These are phyloP conservation scores for Microctonus hyperodae DNA, from an alignment of 2,888 invertebrate genomes.

Conservation along the genomic window DNA sequence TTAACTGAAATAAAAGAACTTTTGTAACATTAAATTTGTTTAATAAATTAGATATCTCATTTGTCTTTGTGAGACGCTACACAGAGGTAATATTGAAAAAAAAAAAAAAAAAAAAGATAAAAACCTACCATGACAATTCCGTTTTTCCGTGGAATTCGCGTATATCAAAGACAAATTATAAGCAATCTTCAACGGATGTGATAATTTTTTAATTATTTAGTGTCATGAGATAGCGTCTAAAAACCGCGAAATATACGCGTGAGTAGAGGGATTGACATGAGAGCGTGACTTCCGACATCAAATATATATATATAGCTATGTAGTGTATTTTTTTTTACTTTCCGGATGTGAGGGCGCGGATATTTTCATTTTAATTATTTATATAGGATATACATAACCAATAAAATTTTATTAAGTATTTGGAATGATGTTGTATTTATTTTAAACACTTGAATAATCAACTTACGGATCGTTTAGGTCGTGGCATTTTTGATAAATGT, in stretches of 20 bases:
- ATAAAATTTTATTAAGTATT: neutral
- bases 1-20: slow-evolving; percentile 20
- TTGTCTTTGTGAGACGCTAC: neutral
- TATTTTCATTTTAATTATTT: neutral
- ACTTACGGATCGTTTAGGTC: slow-evolving; percentile 52
- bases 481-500: slow-evolving; percentile 49
- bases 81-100: neutral
- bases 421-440: neutral
- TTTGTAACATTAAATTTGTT: slow-evolving; percentile 28
- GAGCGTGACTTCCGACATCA: slow-evolving; percentile 35
- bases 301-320: neutral
- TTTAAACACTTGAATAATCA: slow-evolving; percentile 16
- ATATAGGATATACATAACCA: no score
- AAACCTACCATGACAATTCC: slow-evolving; percentile 35
- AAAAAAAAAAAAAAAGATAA: slow-evolving; percentile 31
- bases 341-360: slow-evolving; percentile 27
- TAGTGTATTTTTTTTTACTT: slow-evolving; percentile 22
- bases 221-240: slow-evolving; percentile 22
- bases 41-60: neutral
- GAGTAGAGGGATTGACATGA: slow-evolving; percentile 28
- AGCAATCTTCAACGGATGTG: neutral
- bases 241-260: slow-evolving; percentile 29
- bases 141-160: slow-evolving; percentile 23
- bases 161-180: neutral
- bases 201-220: slow-evolving; percentile 11